phyloP scores from a whole-genome alignment of 1,140 invertebrate species.

The Spodoptera litura region DNA sequence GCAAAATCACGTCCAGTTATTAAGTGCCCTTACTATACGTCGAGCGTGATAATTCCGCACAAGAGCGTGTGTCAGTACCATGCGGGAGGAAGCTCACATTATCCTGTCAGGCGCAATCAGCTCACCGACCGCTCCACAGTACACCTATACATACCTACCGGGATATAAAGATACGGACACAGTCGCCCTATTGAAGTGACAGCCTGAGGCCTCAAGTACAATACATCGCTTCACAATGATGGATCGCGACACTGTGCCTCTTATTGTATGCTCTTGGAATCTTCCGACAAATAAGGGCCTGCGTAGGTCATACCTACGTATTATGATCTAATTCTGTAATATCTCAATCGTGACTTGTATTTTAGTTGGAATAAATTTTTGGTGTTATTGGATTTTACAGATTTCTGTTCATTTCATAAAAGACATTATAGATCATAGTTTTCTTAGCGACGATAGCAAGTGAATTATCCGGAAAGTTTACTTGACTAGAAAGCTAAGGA shows the following conservation, averaged over 20 bases:
- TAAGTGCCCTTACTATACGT: slow-evolving; percentile 67
- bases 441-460: neutral
- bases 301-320: neutral
- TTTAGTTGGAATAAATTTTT: too few species aligned
- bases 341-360: too few species aligned
- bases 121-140: slow-evolving; percentile 57
- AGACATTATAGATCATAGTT: neutral
- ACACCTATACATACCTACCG: slow-evolving; percentile 50
- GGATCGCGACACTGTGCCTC: slow-evolving; percentile 32
- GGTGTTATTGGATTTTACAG: too few species aligned
- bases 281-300: slow-evolving; percentile 27
- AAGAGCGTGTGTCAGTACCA: slow-evolving; percentile 71
- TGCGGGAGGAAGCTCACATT: slow-evolving; percentile 83
- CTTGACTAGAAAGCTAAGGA: too few species aligned
- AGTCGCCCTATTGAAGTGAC: slow-evolving; percentile 52
- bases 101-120: slow-evolving; percentile 83
- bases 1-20: slow-evolving; percentile 49
- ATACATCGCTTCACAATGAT: slow-evolving; percentile 39
- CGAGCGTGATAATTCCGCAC: slow-evolving; percentile 66
- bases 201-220: slow-evolving; percentile 40
- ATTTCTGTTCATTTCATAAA: too few species aligned
- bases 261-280: slow-evolving; percentile 11
- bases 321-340: too few species aligned
- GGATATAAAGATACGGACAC: slow-evolving; percentile 66
- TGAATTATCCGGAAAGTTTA: neutral